Evolutionary conservation across 1,140 invertebrate genomes (phyloP), one percentile per base, ranked within the genome.

Genomic region (Radopholus similis): DNA sequence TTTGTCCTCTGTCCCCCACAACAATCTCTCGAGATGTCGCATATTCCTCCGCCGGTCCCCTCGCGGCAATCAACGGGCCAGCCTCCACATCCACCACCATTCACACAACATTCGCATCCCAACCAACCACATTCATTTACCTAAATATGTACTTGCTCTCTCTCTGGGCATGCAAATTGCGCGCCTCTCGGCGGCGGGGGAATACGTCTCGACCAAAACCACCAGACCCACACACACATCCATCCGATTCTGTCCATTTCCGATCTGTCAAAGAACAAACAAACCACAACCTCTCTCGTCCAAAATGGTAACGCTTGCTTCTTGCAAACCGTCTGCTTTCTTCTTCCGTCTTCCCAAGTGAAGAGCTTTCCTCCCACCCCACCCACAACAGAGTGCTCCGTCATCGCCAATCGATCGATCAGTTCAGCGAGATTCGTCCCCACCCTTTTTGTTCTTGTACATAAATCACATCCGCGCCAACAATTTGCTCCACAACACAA

Each of bases 311-410:
- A 21, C 18, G 6, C 44, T 49, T 21, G 15, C 30, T 66, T 68
- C 28, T 8, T 32, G n/a, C 49, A 34, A 55, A 28, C 37, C 51
- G 18, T 68, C 55, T 59, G 21, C 55, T 37, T 42, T 66, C 35
- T 18, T 40, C 26, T 28, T 66, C 47, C 51, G 44, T 59, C 40
- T 23, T 72, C 44, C 44, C 49, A 63, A 51, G 53, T 70, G 49
- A 70, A 49, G 51, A 26, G 37, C 32, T 15, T 32, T 56, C 35
- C 13, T 60, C 32, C 70, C 15, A 23, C 15, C 44, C n/a, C 38
- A 40, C 67, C 54, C 32, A 58, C 38, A n/a, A n/a, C n/a, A n/a
- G n/a, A n/a, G n/a, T n/a, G n/a, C n/a, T n/a, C n/a, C n/a, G n/a
- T n/a, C n/a, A n/a, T n/a, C n/a, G n/a, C n/a, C n/a, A n/a, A n/a